A percentile compares a stretch with the other conserved stretches of the same genome.
Evolutionary conservation across 2,888 invertebrate genomes (phyloP).

Genomic region (Drosophila greeni): DNA sequence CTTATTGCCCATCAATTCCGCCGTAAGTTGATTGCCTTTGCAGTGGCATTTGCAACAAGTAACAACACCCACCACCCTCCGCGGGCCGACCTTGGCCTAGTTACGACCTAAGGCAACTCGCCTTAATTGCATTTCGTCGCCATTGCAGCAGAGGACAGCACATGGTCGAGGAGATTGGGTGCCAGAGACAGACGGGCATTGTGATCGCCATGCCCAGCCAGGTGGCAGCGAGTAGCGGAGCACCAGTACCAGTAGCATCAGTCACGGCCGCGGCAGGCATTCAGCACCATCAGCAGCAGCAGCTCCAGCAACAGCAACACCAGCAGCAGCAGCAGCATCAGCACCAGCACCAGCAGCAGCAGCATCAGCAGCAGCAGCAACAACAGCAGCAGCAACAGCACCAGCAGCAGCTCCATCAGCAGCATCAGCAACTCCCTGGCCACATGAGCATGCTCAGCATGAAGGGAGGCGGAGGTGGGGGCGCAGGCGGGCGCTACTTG

Average conservation of each 20-base stretch:
- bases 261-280: constrained; percentile 25
- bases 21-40: constrained; percentile 23
- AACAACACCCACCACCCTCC: constrained; percentile 1
- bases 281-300: constrained; percentile 8
- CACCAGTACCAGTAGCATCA: constrained; percentile 15
- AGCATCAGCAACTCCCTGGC: constrained; percentile 34
- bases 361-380: constrained; percentile 1
- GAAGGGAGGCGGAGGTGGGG: constrained; percentile 30
- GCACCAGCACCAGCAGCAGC: constrained; percentile 7
- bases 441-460: constrained; percentile 62
- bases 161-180: constrained; percentile 68
- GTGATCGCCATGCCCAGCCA: constrained; percentile 57
- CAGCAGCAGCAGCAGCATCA: neutral
- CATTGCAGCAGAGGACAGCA: constrained; percentile 25
- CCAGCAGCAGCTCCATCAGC: constrained; percentile 25
- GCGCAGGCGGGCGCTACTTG: constrained; percentile 51
- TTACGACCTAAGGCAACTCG: constrained; percentile 13
- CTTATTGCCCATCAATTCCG: constrained; percentile 11
- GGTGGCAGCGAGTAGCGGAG: constrained; percentile 32
- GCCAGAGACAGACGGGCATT: constrained; percentile 65
- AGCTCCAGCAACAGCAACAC: constrained; percentile 16
- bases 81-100: constrained; percentile 21
- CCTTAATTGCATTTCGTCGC: constrained; percentile 26
- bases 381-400: constrained; percentile 2
- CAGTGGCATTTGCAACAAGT: constrained; percentile 19